Percentiles rank a stretch among this genome's conserved stretches.
These are phyloP conservation scores for Solenodon paradoxus DNA, from an alignment of 2,113 vertebrate genomes.

Conservation along the genomic window DNA sequence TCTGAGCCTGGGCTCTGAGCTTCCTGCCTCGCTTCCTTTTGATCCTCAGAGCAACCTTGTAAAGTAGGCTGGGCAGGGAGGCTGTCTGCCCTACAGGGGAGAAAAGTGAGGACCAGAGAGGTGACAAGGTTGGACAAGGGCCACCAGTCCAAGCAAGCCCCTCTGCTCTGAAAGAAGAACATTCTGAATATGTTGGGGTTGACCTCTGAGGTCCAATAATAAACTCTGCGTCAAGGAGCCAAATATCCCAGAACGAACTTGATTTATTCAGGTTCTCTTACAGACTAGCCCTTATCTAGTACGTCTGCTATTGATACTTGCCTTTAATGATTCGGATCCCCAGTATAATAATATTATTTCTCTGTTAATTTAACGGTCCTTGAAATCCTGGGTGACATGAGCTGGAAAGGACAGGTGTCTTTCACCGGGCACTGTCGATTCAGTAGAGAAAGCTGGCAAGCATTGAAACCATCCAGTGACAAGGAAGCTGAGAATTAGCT, in stretches of 20 bases:
- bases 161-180: background rate
- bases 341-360: conserved; percentile 75
- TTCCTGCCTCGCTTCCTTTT: background rate
- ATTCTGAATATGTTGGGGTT: background rate
- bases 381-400: conserved; percentile 33
- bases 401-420: conserved; percentile 61
- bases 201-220: background rate
- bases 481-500: conserved; percentile 57
- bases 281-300: conserved; percentile 58
- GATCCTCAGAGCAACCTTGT: background rate
- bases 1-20: background rate
- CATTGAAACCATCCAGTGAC: conserved; percentile 65
- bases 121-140: background rate
- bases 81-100: background rate
- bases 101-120: background rate
- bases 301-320: conserved; percentile 61
- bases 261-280: conserved; percentile 65
- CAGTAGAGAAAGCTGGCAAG: conserved; percentile 68
- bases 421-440: conserved; percentile 45
- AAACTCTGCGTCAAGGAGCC: background rate
- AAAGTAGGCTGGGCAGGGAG: background rate
- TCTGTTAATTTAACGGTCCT: conserved; percentile 37
- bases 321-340: conserved; percentile 61
- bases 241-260: background rate
- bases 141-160: background rate